Evolutionary conservation across 2,797 vertebrate genomes (phyloP), one percentile per base, ranked within the genome.

Genomic region (Xiphorhynchus erythropygius): DNA sequence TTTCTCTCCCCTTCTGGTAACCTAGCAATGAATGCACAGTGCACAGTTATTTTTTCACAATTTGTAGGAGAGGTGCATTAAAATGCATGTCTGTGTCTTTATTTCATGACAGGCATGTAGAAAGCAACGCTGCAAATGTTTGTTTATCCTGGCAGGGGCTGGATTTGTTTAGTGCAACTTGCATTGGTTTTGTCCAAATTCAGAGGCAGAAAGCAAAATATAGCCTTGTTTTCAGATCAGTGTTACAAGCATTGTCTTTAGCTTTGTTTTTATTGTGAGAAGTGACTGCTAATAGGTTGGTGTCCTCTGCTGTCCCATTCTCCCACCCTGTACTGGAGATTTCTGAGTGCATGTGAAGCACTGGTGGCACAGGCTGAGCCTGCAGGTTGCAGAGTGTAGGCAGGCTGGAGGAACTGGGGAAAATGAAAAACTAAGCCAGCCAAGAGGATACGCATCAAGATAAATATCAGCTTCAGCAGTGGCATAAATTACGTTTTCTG

Each of bases 401-500:
- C 53, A 46, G 67, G 88, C 94, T 76, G 46, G 37, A 84, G 67
- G 82, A 87, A n/a, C 67, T 84, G 68, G 39, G 89, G 82, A 91
- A 95, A 96, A 97, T 96, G 84, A 96, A 96, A 95, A 97, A 91
- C 50, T 64, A 94, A 96, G 87, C 89, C 91, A 93, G 93, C 89
- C 94, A 88, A 96, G 87, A 89, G 90, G 84, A 96, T 93, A 91
- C 2, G 37, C 89, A 95, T 94, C 73, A 77, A 96, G 95, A 97
- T 97, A 93, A 97, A 92, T 95, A 97, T 97, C 96, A 94, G 87
- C 82, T 84, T 96, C 80, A 96, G 59, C 92, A 94, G 89, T 93
- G 91, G 95, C 96, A 97, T 90, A 94, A 97, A 90, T 89, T 84
- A 89, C 5, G 7, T 85, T 94, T 95, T 84, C 68, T 96, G 70